Evolutionary conservation across 2,797 vertebrate genomes (phyloP).

Genomic region (Hypotaenidia okinawae): DNA sequence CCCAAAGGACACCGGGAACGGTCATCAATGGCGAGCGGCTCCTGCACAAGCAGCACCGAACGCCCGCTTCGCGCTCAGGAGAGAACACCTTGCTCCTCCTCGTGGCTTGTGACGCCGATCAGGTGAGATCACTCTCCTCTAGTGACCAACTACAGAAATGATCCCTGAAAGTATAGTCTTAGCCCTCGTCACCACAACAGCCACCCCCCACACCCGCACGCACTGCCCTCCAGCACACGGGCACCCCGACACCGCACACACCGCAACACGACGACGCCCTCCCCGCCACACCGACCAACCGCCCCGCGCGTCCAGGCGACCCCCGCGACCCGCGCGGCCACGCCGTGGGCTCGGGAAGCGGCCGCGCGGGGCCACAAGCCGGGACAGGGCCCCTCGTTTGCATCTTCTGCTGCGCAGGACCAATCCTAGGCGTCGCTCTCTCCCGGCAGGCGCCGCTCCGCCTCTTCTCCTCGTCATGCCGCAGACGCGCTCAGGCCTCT

Average conservation of each 20-base stretch:
- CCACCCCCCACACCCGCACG: too few relatives aligned
- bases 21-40: background rate
- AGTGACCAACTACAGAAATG: background rate
- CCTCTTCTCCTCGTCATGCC: too few relatives aligned
- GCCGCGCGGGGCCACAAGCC: background rate
- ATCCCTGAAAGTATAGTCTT: background rate
- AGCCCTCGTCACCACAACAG: accelerated
- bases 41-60: background rate
- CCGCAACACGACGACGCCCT: background rate
- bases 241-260: too few relatives aligned
- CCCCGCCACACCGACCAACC: too few relatives aligned
- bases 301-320: too few relatives aligned
- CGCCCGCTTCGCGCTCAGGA: background rate
- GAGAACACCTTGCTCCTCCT: background rate
- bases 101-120: background rate
- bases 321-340: background rate
- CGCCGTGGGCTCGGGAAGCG: too few relatives aligned
- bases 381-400: background rate
- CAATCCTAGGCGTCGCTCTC: background rate
- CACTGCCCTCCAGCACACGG: too few relatives aligned
- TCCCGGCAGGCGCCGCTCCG: too few relatives aligned
- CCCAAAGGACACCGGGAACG: background rate
- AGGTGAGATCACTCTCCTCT: background rate
- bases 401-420: background rate
- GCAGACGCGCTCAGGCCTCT: too few relatives aligned